Base-by-base conservation (phyloP, 2,797 vertebrate species). In the Enoplosus armatus region DNA sequence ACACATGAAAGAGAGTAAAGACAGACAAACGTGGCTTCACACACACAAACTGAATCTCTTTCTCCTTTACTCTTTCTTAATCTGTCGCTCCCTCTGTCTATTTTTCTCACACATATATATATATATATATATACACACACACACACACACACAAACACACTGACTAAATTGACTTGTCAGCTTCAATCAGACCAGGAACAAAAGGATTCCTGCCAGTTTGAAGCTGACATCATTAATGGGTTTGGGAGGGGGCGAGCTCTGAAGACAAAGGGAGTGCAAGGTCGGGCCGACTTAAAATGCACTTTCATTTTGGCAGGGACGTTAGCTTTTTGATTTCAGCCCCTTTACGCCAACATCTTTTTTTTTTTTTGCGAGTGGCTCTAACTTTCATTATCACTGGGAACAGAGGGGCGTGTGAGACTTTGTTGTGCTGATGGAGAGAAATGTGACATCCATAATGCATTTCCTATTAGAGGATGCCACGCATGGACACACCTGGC, bases 401-500 rank as follows among this genome's bases (percentile, higher is more conserved):
- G 84, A 89, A 87, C 89, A 91, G 87, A 83, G 89, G 87, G 86
- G 74, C 59, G 83, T 85, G 77, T 35, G 69, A 85, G 89, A 92
- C 91, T 92, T 93, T 92, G 94, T 93, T 91, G 90, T 89, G 83
- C 91, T 90, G 94, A 95, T 93, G 90, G 93, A 91, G 92, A 92
- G 93, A 87, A 93, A 88, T 93, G 92, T 91, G 90, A 92, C 93
- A 95, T 95, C 92, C 94, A 95, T 95, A 94, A 95, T 94, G 91
- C 85, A 95, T 94, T 91, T 92, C 86, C 86, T 89, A 91, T 93
- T 94, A 92, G 83, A 83, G 87, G 84, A 92, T 78, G 88, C 86
- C 87, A 92, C 83, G 91, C 90, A 84, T 91, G 91, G 91, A 87
- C 90, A 90, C 90, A 89, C 86, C 91, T 90, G 90, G 92, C 90